Base-by-base conservation (phyloP, 1,140 invertebrate species). In the Bicyclus anynana region DNA sequence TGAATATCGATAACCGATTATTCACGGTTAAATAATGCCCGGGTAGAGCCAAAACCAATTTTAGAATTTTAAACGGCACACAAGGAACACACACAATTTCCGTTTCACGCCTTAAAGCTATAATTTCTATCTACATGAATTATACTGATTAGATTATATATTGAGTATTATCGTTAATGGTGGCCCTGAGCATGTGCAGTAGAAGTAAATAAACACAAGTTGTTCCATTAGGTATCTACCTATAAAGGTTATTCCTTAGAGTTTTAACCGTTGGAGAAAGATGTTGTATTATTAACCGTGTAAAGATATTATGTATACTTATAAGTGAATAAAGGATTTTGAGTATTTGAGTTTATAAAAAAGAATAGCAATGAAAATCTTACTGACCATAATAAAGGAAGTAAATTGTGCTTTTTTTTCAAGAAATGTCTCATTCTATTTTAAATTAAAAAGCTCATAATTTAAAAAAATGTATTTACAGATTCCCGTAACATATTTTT, bases 1-100 rank as follows among this genome's bases (percentile, higher is more conserved):
- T 74, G 44, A 73, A 78, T 79, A 80, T 75, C 62, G 77, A 76
- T 83, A 79, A 77, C 75, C 71, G 67, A 68, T 72, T 65, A 68
- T 64, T 58, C 62, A 65, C 55, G 62, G 64, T 56, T 67, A 59
- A 67, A 63, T 63, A 67, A 72, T 62, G 42, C 51, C 53, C 50
- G 54, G 57, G 65, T 55, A 63, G 53, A 68, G 33, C 51, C 49
- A 58, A 57, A 62, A 54, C 56, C 53, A 65, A 65, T 62, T 65
- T 65, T 47, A 62, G 53, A 69, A 52, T 57, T 57, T 52, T 62
- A 56, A 61, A 63, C 54, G 51, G 57, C 20, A 40, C 47, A 57
- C 54, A 53, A 61, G 46, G 54, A 62, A 54, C 54, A 55, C 54
- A 58, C 54, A 62, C 59, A 57, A 62, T 58, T 61, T 65, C 54